A percentile compares a stretch with the other conserved stretches of the same genome.
Conservation (phyloP, 2,113 vertebrate genomes). For the Rhegmatorhina hoffmannsi region DNA sequence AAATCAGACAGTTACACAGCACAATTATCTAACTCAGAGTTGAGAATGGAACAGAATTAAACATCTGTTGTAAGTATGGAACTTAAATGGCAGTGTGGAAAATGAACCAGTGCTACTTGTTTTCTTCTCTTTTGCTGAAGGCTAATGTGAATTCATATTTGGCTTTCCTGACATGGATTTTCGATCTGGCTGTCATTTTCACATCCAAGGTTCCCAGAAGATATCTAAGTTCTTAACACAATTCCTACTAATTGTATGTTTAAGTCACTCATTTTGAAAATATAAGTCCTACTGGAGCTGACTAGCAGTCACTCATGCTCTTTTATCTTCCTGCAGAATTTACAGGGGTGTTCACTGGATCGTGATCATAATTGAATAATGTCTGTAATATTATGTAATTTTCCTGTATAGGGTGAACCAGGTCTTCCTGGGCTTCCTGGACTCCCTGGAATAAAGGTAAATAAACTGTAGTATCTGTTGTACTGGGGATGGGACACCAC, state of each 20-base stretch:
- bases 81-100: neutral
- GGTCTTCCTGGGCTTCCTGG: conserved; percentile 99
- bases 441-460: conserved; percentile 99
- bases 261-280: conserved; percentile 48
- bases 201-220: neutral
- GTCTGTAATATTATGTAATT: conserved; percentile 91
- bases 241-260: neutral
- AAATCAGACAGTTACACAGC: conserved; percentile 23
- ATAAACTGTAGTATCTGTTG: conserved; percentile 60
- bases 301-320: neutral
- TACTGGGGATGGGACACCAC: neutral
- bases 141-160: neutral
- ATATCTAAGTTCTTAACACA: neutral
- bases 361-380: conserved; percentile 32
- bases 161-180: neutral
- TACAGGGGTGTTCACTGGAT: conserved; percentile 3
- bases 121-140: neutral
- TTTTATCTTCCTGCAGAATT: conserved; percentile 17
- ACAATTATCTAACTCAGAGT: neutral
- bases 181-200: neutral
- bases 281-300: neutral
- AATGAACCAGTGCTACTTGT: neutral
- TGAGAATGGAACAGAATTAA: conserved; percentile 36
- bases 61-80: neutral
- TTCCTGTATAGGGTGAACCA: conserved; percentile 98